These are phyloP conservation scores for Anguilla marmorata DNA, from an alignment of 2,797 vertebrate genomes.

Conservation along the genomic window DNA sequence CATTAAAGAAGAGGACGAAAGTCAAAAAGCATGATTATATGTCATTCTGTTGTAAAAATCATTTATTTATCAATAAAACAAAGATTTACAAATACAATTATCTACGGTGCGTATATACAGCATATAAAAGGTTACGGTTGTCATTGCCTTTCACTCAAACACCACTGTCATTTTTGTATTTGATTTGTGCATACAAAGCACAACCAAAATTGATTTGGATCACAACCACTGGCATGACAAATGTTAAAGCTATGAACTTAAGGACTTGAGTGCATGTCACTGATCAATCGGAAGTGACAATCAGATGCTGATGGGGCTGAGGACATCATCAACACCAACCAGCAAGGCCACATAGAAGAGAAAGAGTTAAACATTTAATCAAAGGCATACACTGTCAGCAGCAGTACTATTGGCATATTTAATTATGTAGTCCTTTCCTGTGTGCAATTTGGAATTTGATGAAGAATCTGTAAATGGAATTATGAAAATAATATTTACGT, in stretches of 20 bases:
- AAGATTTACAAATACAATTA: slow-evolving; percentile 14
- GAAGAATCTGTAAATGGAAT: too few species aligned
- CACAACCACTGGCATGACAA: not conserved
- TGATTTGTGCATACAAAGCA: not conserved
- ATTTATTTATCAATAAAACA: slow-evolving; percentile 69
- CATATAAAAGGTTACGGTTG: not conserved
- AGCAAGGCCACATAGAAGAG: too few species aligned
- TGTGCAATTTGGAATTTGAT: too few species aligned
- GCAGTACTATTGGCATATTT: too few species aligned
- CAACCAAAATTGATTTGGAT: not conserved
- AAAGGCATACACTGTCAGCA: too few species aligned
- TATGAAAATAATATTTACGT: too few species aligned
- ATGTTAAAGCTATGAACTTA: not conserved
- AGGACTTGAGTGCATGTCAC: not conserved
- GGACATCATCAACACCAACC: too few species aligned
- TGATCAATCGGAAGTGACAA: not conserved
- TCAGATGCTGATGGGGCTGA: not conserved
- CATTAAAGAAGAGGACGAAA: slow-evolving; percentile 72
- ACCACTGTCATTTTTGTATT: not conserved
- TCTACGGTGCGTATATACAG: not conserved
- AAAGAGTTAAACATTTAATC: too few species aligned
- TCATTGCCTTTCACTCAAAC: not conserved
- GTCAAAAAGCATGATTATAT: slow-evolving; percentile 44
- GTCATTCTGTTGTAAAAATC: slow-evolving; percentile 60
- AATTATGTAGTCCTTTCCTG: too few species aligned